A percentile compares a stretch with the other conserved stretches of the same genome.
Conservation (phyloP, 1,140 invertebrate genomes). For the Musca vetustissima region DNA sequence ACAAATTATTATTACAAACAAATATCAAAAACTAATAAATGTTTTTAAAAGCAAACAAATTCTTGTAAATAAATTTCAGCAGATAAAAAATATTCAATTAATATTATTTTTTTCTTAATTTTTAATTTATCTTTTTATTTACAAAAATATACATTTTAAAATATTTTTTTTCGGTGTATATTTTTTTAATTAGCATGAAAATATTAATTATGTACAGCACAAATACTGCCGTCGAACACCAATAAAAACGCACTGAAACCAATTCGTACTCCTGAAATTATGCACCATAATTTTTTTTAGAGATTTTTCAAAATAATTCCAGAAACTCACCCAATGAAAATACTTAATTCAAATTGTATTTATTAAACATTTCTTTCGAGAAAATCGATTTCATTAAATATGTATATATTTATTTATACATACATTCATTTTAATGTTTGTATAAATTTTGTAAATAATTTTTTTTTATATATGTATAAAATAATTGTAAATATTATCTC, state of each 20-base stretch:
- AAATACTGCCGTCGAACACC: neutral
- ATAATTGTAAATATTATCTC: neutral
- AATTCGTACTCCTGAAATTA: neutral
- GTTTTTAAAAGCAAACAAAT: constrained; percentile 30
- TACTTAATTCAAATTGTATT: too few species aligned
- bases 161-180: constrained; percentile 10
- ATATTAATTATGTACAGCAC: neutral
- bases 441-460: constrained; percentile 18
- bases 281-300: neutral
- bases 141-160: too few species aligned
- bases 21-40: constrained; percentile 20
- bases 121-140: constrained; percentile 13
- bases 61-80: constrained; percentile 43
- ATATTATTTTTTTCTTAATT: constrained; percentile 10
- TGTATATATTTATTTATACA: neutral
- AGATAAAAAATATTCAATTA: constrained; percentile 12
- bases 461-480: neutral
- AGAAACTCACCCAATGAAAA: neutral
- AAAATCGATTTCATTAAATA: neutral
- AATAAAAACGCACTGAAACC: neutral
- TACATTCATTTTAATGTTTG: neutral
- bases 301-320: neutral
- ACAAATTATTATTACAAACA: neutral
- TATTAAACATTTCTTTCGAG: too few species aligned
- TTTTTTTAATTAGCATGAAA: constrained; percentile 2